phyloP scores from a whole-genome alignment of 1,140 invertebrate species.

The Ganaspis sp. region DNA sequence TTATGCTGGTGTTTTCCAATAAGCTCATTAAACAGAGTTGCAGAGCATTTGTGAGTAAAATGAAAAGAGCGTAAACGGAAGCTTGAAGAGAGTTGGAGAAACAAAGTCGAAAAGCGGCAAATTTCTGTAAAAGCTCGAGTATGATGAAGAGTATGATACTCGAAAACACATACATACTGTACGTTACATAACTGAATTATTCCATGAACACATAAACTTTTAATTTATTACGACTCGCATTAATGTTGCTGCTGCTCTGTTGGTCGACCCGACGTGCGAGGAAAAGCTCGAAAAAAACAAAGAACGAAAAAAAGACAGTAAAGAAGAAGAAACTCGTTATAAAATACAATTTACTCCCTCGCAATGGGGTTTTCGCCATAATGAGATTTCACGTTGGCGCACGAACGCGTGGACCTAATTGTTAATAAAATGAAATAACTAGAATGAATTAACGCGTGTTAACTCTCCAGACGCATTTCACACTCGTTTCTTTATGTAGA shows the following conservation, averaged over 20 bases:
- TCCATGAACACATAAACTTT: constrained; percentile 26
- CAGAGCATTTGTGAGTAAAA: constrained; percentile 6
- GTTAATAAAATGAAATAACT: constrained; percentile 58
- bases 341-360: constrained; percentile 53
- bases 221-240: constrained; percentile 29
- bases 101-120: neutral
- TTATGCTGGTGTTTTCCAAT: neutral
- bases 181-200: constrained; percentile 25
- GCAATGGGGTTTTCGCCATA: constrained; percentile 52
- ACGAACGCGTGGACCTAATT: constrained; percentile 51
- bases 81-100: neutral
- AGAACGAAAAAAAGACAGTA: constrained; percentile 33
- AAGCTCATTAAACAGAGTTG: neutral
- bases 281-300: constrained; percentile 4
- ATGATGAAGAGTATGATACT: constrained; percentile 1
- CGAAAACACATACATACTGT: constrained; percentile 3
- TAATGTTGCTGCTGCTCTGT: constrained; percentile 16
- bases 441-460: constrained; percentile 48
- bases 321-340: constrained; percentile 50
- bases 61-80: neutral
- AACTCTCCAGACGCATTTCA: constrained; percentile 21
- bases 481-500: neutral
- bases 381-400: constrained; percentile 49
- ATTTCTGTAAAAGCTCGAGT: constrained; percentile 20
- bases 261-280: constrained; percentile 20